Evolutionary conservation across 2,888 invertebrate genomes (phyloP).

Genomic region (Gastracanthus pulcherrimus): DNA sequence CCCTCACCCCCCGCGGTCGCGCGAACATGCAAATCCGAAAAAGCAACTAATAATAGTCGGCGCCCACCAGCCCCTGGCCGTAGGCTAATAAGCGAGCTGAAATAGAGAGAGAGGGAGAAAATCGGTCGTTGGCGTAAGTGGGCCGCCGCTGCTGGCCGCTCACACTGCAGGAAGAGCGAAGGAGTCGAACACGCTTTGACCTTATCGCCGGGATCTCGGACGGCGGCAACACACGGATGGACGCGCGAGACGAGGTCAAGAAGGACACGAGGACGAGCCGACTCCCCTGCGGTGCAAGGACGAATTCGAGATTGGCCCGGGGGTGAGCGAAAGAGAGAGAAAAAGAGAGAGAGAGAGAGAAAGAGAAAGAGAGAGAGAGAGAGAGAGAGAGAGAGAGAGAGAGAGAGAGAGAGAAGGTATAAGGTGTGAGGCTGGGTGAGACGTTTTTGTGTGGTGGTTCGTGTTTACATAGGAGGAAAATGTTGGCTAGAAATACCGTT

Average conservation of each 20-base stretch:
- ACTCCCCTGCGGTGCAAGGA: background rate
- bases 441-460: too few species aligned
- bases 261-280: background rate
- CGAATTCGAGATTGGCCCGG: background rate
- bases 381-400: too few species aligned
- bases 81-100: background rate
- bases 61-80: too few species aligned
- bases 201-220: background rate
- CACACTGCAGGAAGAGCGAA: background rate
- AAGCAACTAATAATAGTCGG: background rate
- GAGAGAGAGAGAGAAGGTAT: too few species aligned
- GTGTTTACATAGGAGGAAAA: too few species aligned
- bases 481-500: too few species aligned
- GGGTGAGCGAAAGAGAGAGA: background rate
- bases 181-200: background rate
- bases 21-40: slow-evolving; percentile 4
- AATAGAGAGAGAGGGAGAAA: too few species aligned
- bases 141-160: too few species aligned
- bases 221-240: background rate
- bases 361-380: too few species aligned
- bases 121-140: too few species aligned
- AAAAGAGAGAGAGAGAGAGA: too few species aligned
- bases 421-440: background rate
- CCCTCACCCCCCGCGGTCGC: background rate
- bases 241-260: slow-evolving; percentile 1